A percentile compares a stretch with the other conserved stretches of the same genome.
Conservation (phyloP, 1,140 invertebrate species). For the Lerema accius region DNA sequence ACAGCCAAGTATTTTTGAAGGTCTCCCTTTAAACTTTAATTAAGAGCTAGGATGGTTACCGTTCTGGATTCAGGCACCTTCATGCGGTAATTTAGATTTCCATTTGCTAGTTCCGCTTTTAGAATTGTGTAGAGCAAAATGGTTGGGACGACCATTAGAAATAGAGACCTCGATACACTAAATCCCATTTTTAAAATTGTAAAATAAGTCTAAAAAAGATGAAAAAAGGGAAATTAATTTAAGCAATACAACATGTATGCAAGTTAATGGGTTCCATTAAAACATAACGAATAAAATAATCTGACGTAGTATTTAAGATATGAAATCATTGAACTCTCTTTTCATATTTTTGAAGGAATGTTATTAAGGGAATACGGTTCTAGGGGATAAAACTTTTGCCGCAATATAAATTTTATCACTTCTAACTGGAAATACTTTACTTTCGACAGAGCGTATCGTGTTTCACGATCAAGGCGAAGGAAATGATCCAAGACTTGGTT, state of each 20-base stretch:
- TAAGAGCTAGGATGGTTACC: conserved; percentile 38
- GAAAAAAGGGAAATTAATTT: too few relatives aligned
- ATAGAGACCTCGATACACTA: too few relatives aligned
- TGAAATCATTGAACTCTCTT: background rate
- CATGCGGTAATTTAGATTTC: conserved; percentile 11
- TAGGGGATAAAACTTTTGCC: conserved; percentile 65
- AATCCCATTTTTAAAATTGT: too few relatives aligned
- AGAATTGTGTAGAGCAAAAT: background rate
- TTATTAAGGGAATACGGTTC: conserved; percentile 1
- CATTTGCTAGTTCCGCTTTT: conserved; percentile 2
- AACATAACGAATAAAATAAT: too few relatives aligned
- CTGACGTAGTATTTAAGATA: too few relatives aligned
- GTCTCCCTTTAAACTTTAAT: conserved; percentile 59
- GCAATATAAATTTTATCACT: conserved; percentile 67
- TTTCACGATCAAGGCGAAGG: background rate
- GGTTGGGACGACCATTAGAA: too few relatives aligned
- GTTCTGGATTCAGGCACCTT: conserved; percentile 9
- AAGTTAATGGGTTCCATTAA: too few relatives aligned
- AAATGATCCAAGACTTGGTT: background rate
- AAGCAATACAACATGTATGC: too few relatives aligned
- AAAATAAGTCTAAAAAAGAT: too few relatives aligned
- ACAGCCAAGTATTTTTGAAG: conserved; percentile 59
- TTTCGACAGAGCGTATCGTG: background rate
- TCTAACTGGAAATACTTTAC: conserved; percentile 55
- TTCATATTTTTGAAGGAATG: conserved; percentile 20